phyloP scores from a whole-genome alignment of 2,113 vertebrate genomes.

The Thunnus thynnus region DNA sequence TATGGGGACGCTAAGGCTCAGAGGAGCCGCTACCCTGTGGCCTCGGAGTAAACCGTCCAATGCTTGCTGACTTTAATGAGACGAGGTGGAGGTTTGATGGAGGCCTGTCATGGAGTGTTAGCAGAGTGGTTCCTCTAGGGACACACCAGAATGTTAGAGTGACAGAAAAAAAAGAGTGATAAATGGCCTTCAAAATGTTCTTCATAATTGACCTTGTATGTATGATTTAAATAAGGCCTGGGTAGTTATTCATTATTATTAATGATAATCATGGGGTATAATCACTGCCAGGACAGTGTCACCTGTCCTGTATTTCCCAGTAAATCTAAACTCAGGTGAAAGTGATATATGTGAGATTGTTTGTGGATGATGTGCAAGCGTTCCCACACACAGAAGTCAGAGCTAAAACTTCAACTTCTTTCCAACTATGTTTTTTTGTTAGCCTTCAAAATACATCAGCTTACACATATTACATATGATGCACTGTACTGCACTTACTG shows the following conservation, averaged over 20 bases:
- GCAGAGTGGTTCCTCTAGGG: background rate
- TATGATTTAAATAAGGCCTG: background rate
- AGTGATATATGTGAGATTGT: too few species aligned
- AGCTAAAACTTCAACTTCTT: too few species aligned
- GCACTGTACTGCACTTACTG: too few species aligned
- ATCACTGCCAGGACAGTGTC: too few species aligned
- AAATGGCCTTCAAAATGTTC: background rate
- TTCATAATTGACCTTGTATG: background rate
- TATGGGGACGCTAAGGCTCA: slow-evolving; percentile 19
- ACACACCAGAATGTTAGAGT: background rate
- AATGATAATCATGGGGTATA: too few species aligned
- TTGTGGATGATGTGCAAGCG: too few species aligned
- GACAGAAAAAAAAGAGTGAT: slow-evolving; percentile 3
- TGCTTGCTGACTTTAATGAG: slow-evolving; percentile 43
- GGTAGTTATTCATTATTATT: background rate
- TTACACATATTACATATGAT: too few species aligned
- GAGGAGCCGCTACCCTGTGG: slow-evolving; percentile 14
- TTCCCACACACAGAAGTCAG: too few species aligned
- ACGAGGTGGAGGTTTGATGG: slow-evolving; percentile 24
- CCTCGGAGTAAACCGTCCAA: slow-evolving; percentile 33
- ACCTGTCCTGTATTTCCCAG: too few species aligned
- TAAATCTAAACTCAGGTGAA: too few species aligned
- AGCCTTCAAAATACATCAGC: too few species aligned
- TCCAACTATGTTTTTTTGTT: too few species aligned
- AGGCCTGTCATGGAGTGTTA: slow-evolving; percentile 29